Percentiles rank a stretch among this genome's conserved stretches.
Conservation (phyloP, 2,888 invertebrate species). For the Strigamia crassipes region DNA sequence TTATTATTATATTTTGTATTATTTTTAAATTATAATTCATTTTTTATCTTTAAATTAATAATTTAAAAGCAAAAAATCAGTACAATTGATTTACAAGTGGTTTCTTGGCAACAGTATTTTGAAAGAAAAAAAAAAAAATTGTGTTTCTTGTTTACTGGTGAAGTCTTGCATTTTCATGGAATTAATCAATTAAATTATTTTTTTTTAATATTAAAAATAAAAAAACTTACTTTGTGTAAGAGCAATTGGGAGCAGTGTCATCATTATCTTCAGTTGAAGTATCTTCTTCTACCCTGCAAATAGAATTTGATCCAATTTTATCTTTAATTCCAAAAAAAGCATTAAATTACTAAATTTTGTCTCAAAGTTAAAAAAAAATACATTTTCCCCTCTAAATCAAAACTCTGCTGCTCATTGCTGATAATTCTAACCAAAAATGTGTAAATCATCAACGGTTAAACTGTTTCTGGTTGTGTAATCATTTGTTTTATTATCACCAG, state of each 20-base stretch:
- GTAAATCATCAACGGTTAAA: not conserved
- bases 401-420: too few species aligned
- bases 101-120: too few species aligned
- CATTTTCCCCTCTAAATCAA: too few species aligned
- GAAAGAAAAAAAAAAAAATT: too few species aligned
- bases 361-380: too few species aligned
- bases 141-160: not conserved
- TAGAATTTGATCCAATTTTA: not conserved
- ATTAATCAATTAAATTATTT: not conserved
- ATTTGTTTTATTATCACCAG: slow-evolving; percentile 3
- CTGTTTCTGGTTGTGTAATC: not conserved
- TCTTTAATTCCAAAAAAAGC: not conserved
- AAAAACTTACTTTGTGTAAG: not conserved
- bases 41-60: too few species aligned
- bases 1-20: too few species aligned
- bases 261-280: not conserved
- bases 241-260: not conserved
- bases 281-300: not conserved
- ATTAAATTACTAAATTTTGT: too few species aligned
- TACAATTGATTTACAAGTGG: too few species aligned
- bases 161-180: not conserved
- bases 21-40: too few species aligned
- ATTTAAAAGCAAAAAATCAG: too few species aligned
- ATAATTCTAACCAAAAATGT: too few species aligned
- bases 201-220: not conserved